Evolutionary conservation across 2,797 vertebrate genomes (phyloP).

Genomic region (Acrocephalus scirpaceus): DNA sequence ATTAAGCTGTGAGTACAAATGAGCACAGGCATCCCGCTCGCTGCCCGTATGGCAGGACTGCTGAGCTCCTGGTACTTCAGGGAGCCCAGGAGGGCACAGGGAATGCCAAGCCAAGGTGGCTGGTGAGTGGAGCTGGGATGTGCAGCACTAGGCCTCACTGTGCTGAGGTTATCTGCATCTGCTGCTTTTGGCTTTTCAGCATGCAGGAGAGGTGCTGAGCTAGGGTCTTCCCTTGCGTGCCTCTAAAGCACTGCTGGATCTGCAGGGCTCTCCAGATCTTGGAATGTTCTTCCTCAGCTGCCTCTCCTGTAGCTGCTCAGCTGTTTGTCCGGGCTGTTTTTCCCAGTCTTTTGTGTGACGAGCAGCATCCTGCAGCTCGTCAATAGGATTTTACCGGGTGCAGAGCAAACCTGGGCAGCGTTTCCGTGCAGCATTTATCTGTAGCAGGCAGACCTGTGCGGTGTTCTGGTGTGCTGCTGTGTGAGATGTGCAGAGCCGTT

Average conservation of each 20-base stretch:
- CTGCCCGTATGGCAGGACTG: background rate
- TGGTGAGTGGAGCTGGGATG: accelerated
- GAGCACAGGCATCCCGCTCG: background rate
- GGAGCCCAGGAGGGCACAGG: background rate
- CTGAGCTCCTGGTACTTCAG: background rate
- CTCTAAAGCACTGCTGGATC: background rate
- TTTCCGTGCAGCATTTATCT: background rate
- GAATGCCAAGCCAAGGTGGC: background rate
- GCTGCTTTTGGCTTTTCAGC: background rate
- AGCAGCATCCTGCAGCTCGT: background rate
- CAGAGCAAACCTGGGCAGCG: background rate
- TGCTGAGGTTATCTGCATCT: background rate
- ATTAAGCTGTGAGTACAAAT: background rate
- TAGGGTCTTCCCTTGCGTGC: accelerated
- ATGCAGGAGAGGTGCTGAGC: background rate
- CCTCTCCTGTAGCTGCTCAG: background rate
- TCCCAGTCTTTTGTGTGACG: background rate
- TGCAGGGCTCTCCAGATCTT: background rate
- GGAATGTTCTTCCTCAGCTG: background rate
- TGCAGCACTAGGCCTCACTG: accelerated
- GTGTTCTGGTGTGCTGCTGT: conserved; percentile 5
- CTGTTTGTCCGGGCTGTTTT: background rate
- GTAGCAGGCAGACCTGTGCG: background rate
- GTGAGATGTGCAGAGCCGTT: conserved; percentile 18
- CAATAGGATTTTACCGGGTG: background rate